These are phyloP conservation scores for Periophthalmus magnuspinnatus DNA, from an alignment of 2,797 vertebrate species.

Conservation along the genomic window DNA sequence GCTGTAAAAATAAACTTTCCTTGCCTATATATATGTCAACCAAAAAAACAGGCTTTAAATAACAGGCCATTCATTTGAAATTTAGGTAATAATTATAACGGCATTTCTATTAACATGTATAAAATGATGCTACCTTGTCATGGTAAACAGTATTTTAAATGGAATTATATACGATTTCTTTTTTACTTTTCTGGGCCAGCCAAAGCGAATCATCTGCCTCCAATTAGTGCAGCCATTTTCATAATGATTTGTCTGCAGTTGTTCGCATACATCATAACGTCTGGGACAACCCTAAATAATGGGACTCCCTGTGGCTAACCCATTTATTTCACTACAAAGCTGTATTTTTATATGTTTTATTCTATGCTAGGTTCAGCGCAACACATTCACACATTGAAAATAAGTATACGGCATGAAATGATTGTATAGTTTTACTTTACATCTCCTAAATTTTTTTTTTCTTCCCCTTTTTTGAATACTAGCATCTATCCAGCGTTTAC, in stretches of 20 bases:
- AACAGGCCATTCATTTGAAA: no score
- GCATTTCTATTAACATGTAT: no score
- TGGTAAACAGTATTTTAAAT: no score
- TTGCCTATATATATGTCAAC: no score
- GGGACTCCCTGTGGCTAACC: not conserved
- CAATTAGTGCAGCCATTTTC: slow-evolving; percentile 1
- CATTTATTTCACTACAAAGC: not conserved
- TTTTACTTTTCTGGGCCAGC: no score
- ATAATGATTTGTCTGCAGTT: slow-evolving; percentile 1
- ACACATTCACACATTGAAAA: not conserved
- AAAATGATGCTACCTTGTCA: no score
- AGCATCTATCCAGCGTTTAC: no score
- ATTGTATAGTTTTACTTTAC: not conserved
- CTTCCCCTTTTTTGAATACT: not conserved
- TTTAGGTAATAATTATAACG: no score
- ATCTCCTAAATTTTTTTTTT: not conserved
- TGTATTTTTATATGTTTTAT: not conserved
- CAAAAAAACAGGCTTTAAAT: no score
- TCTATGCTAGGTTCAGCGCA: not conserved
- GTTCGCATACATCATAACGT: not conserved
- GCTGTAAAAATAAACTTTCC: no score
- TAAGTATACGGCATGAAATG: not conserved
- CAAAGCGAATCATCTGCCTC: not conserved
- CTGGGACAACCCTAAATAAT: not conserved
- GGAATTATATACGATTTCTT: no score